Evolutionary conservation across 2,113 vertebrate species (phyloP).

Genomic region (Glaucidium brasilianum): DNA sequence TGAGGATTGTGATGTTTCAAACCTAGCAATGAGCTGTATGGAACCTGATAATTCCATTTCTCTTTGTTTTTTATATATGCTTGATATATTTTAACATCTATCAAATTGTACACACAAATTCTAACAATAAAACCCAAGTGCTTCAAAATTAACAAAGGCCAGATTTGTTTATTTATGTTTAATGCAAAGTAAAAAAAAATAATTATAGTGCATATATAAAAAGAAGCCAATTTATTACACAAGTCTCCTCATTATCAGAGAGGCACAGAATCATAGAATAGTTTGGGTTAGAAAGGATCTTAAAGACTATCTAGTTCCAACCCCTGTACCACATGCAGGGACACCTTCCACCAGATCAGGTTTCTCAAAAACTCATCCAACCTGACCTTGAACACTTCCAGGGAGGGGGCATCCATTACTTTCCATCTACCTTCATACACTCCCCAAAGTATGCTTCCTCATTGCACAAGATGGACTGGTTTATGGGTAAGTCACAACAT

Average conservation of each 20-base stretch:
- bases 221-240: background rate
- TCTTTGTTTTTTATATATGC: background rate
- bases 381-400: too few species aligned
- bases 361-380: too few species aligned
- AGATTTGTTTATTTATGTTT: background rate
- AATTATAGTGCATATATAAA: background rate
- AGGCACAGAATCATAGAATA: too few species aligned
- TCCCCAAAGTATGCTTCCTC: background rate
- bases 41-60: background rate
- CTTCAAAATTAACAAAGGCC: background rate
- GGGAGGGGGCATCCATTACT: background rate
- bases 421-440: background rate
- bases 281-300: too few species aligned
- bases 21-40: background rate
- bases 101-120: background rate
- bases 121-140: background rate
- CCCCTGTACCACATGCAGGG: too few species aligned
- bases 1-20: background rate
- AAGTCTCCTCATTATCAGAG: background rate
- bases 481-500: background rate
- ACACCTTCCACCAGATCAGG: too few species aligned
- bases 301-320: too few species aligned
- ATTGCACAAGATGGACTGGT: background rate
- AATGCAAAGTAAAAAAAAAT: background rate
- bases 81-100: background rate